These are phyloP conservation scores for Proctacanthus coquilletti DNA, from an alignment of 1,140 invertebrate genomes.

Conservation along the genomic window DNA sequence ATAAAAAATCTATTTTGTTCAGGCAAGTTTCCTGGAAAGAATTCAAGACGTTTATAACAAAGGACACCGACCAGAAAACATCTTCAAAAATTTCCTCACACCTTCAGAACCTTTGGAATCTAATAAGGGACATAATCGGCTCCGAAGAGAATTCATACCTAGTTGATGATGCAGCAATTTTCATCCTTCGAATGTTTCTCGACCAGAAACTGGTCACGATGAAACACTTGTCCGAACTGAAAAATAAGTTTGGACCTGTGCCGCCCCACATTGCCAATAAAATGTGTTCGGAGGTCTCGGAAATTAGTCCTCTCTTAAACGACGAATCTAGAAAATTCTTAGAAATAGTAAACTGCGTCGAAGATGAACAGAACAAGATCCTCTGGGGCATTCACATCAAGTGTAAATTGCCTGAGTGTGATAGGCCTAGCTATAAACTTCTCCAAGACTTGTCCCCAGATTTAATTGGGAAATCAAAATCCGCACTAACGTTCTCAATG, in stretches of 20 bases:
- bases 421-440: slow-evolving; percentile 17
- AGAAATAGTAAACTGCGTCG: neutral
- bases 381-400: slow-evolving; percentile 32
- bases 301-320: slow-evolving; percentile 3
- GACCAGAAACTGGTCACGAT: slow-evolving; percentile 39
- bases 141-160: slow-evolving; percentile 35
- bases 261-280: slow-evolving; percentile 31
- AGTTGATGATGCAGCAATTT: slow-evolving; percentile 44
- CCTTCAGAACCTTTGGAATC: slow-evolving; percentile 8
- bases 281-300: slow-evolving; percentile 34
- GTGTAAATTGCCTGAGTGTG: slow-evolving; percentile 22
- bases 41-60: slow-evolving; percentile 8
- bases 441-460: slow-evolving; percentile 30
- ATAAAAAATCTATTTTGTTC: slow-evolving; percentile 3
- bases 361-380: slow-evolving; percentile 20
- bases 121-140: slow-evolving; percentile 22
- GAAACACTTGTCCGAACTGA: slow-evolving; percentile 35
- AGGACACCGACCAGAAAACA: slow-evolving; percentile 8
- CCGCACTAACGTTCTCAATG: slow-evolving; percentile 30
- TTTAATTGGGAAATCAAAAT: slow-evolving; percentile 19
- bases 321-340: slow-evolving; percentile 1
- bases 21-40: slow-evolving; percentile 13
- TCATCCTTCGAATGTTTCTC: slow-evolving; percentile 43
- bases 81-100: slow-evolving; percentile 5
- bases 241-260: slow-evolving; percentile 38